Percentiles rank a stretch among this genome's conserved stretches.
phyloP scores from a whole-genome alignment of 1,140 invertebrate genomes.

The Radopholus similis region DNA sequence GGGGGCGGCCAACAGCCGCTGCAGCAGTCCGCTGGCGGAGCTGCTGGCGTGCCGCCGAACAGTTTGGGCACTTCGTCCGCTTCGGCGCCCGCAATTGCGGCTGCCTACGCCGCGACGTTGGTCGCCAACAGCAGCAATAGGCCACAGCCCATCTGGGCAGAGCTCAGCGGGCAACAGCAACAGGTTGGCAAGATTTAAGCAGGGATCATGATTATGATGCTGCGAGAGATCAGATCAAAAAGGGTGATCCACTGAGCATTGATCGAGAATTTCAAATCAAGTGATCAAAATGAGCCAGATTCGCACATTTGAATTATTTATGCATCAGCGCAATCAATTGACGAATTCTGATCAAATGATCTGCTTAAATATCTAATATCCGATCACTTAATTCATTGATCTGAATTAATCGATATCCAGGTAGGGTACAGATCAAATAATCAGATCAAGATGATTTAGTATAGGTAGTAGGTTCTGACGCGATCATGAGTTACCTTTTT shows the following conservation, averaged over 20 bases:
- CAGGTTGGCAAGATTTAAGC: neutral
- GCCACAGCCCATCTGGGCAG: neutral
- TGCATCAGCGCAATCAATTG: too few relatives aligned
- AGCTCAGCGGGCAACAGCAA: neutral
- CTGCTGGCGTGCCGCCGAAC: too few relatives aligned
- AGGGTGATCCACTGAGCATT: neutral
- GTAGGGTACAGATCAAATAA: too few relatives aligned
- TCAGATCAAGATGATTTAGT: too few relatives aligned
- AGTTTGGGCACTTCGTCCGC: neutral
- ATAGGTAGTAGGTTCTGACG: too few relatives aligned
- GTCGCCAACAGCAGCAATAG: neutral
- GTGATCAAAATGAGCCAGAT: too few relatives aligned
- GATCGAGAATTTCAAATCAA: neutral
- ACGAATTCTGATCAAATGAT: neutral
- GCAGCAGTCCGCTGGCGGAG: neutral
- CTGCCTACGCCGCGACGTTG: neutral
- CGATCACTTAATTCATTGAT: too few relatives aligned
- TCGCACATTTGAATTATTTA: too few relatives aligned
- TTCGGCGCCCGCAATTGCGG: neutral
- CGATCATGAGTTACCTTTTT: too few relatives aligned
- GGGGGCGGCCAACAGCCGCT: neutral
- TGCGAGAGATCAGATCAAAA: neutral
- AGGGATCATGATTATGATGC: neutral
- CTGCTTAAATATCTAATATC: neutral
- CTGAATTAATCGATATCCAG: too few relatives aligned